Evolutionary conservation across 2,113 vertebrate genomes (phyloP).

Genomic region (Dermatemys mawii): DNA sequence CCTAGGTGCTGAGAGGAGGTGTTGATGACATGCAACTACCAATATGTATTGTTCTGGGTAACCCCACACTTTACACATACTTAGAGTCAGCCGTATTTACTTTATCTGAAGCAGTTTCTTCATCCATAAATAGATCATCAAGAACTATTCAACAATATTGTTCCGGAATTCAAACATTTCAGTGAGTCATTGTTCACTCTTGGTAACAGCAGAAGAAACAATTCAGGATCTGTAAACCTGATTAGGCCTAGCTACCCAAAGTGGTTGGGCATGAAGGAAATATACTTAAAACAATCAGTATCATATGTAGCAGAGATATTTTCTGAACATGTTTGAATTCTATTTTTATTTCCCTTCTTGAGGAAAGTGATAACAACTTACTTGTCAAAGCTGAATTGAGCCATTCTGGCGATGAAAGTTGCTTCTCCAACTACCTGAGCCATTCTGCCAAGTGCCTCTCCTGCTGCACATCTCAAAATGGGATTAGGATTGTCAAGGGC

Average conservation of each 20-base stretch:
- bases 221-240: not conserved
- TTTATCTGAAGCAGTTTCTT: not conserved
- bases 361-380: slow-evolving; percentile 72
- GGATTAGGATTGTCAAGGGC: slow-evolving; percentile 98
- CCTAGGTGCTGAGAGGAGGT: not conserved
- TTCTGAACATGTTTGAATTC: not conserved
- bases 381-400: slow-evolving; percentile 99
- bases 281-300: not conserved
- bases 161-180: not conserved
- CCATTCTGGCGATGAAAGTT: slow-evolving; percentile 98
- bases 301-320: not conserved
- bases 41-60: not conserved
- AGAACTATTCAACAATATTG: not conserved
- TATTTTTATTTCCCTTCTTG: not conserved
- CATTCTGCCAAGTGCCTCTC: slow-evolving; percentile 98
- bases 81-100: not conserved
- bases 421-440: slow-evolving; percentile 98
- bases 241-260: not conserved
- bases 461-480: slow-evolving; percentile 95
- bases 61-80: not conserved
- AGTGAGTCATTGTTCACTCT: not conserved
- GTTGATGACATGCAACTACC: not conserved
- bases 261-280: not conserved
- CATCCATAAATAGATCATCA: not conserved
- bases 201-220: not conserved